Conservation (phyloP, 2,797 vertebrate species). For the Fistularia commersonii region DNA sequence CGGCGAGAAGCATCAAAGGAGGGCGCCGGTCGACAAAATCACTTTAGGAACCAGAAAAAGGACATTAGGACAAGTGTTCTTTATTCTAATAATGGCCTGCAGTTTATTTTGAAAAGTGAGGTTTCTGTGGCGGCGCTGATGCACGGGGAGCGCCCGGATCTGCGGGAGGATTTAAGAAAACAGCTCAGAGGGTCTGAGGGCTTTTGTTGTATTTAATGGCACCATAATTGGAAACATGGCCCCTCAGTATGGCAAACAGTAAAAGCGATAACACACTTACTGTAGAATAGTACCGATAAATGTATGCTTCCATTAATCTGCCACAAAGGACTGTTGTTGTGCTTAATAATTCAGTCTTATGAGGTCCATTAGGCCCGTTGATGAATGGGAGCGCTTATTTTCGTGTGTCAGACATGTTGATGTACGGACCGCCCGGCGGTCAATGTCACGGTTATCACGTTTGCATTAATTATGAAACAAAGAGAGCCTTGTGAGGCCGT, state of each 20-base stretch:
- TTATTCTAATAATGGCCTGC: background rate
- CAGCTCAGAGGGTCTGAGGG: too few relatives aligned
- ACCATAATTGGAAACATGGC: conserved; percentile 24
- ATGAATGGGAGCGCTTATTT: conserved; percentile 66
- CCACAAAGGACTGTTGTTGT: conserved; percentile 65
- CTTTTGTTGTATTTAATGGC: conserved; percentile 35
- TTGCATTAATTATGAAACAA: conserved; percentile 72
- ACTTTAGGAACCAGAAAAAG: conserved; percentile 28
- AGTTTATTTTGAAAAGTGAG: conserved; percentile 19
- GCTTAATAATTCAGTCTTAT: conserved; percentile 64
- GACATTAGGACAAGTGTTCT: conserved; percentile 5
- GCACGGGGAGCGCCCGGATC: too few relatives aligned
- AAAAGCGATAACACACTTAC: conserved; percentile 34
- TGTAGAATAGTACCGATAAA: conserved; percentile 39
- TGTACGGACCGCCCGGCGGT: conserved; percentile 48
- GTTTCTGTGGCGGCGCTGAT: conserved; percentile 7
- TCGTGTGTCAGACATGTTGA: conserved; percentile 53
- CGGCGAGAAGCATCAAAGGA: conserved; percentile 40
- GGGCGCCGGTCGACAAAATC: conserved; percentile 39
- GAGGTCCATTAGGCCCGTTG: conserved; percentile 57
- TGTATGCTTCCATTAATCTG: conserved; percentile 54
- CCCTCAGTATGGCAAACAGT: conserved; percentile 32
- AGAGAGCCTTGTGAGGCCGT: conserved; percentile 47
- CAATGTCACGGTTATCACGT: conserved; percentile 65
- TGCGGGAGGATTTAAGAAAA: too few relatives aligned